These are phyloP conservation scores for Amblyraja radiata DNA, from an alignment of 2,797 vertebrate genomes.

Conservation along the genomic window DNA sequence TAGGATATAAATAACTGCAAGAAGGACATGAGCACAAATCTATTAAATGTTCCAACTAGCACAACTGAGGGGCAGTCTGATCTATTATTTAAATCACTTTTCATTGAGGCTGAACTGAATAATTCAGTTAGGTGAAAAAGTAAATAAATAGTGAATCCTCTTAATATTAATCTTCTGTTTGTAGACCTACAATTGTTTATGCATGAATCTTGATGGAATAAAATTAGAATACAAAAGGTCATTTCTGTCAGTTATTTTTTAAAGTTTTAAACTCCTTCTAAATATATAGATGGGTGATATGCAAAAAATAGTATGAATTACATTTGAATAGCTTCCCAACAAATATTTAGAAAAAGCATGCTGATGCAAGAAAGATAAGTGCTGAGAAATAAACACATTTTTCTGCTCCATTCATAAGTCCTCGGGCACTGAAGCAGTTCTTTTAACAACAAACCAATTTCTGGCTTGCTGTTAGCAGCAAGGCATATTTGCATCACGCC, in stretches of 20 bases:
- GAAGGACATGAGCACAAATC: neutral
- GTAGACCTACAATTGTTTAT: neutral
- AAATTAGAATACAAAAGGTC: conserved; percentile 28
- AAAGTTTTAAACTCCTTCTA: neutral
- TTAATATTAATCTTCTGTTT: conserved; percentile 18
- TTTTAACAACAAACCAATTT: too few species aligned
- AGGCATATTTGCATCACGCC: too few species aligned
- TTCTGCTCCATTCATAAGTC: too few species aligned
- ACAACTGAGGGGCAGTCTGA: neutral
- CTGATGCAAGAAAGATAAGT: neutral
- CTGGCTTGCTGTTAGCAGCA: too few species aligned
- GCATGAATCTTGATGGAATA: conserved; percentile 6
- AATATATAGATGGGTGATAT: neutral
- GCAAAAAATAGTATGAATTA: neutral
- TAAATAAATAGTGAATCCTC: conserved; percentile 25
- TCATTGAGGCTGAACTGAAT: conserved; percentile 25
- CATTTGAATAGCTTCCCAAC: neutral
- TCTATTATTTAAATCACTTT: conserved; percentile 30
- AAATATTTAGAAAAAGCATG: neutral
- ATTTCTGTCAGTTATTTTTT: neutral
- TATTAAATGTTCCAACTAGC: neutral
- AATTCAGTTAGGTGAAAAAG: neutral
- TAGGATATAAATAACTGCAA: neutral
- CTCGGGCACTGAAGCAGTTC: too few species aligned
- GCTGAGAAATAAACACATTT: neutral